Base-by-base conservation (phyloP, 2,888 invertebrate genomes). In the Cephus spinipes region DNA sequence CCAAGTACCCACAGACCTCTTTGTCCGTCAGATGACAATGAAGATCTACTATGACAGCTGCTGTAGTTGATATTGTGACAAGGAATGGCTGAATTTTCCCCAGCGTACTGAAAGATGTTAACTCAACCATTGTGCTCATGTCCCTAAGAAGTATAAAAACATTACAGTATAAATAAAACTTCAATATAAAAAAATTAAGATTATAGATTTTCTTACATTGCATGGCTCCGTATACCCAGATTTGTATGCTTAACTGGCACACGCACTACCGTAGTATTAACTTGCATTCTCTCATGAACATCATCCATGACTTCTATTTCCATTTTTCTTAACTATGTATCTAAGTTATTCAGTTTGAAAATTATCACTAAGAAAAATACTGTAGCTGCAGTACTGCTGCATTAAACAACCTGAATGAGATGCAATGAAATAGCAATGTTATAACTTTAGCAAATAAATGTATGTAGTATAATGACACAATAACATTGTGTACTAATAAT, bases 1-100 rank as follows among this genome's bases (percentile, higher is more conserved):
- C 98, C 76, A 99, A 92, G 91, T 98, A 99, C n/a, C 99, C 99
- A 88, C 97, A 97, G 23, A 98, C 97, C 93, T 98, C 98, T 85
- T 96, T 96, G 88, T 96, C 96, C n/a, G 97, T 97, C 85, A 98
- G 93, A 92, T 98, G 98, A 88, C 97, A 97, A 91, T 98, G 98
- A 86, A 98, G 96, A 91, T 98, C 98, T 89, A 98, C 95, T 80
- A 98, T 93, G 32, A 98, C 93, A 79, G 96, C 95, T 2, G 98
- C 96, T 87, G 97, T 97, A 33, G 97, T 96, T 78, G 96, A 95
- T 80, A 98, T 94, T 32, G 97, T 96, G 11, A 98, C 95, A 77
- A 97, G 92, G 91, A 98, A 98, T 15, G 98, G 98, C 92, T 98
- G 98, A 78, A 98, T 95, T 92, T 98, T 97, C 11, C 97, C 97